A percentile compares a stretch with the other conserved stretches of the same genome.
Conservation (phyloP, 2,113 vertebrate species). For the Dermatemys mawii region DNA sequence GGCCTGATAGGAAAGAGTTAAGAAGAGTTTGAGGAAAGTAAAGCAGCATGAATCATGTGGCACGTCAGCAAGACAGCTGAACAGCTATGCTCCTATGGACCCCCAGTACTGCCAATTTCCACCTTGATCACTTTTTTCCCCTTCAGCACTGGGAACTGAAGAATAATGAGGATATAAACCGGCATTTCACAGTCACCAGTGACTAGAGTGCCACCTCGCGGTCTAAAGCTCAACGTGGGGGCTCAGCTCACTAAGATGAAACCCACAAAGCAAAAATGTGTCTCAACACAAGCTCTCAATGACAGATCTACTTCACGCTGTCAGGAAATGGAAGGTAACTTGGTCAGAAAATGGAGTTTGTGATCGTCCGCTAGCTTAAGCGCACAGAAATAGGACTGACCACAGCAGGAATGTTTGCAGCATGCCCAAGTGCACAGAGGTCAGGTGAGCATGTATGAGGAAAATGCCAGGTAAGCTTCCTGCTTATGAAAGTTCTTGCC, state of each 20-base stretch:
- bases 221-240: accelerated
- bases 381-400: conserved; percentile 2
- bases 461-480: conserved; percentile 8
- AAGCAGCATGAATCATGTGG: neutral
- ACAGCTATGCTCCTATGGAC: neutral
- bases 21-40: neutral
- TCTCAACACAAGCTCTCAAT: neutral
- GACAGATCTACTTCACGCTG: neutral
- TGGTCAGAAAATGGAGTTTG: conserved; percentile 8
- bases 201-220: neutral
- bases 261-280: accelerated
- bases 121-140: neutral
- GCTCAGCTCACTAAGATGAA: accelerated
- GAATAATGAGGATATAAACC: accelerated
- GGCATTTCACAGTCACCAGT: neutral
- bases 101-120: neutral
- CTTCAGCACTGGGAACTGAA: no score
- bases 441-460: conserved; percentile 38
- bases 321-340: neutral
- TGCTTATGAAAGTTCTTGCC: neutral
- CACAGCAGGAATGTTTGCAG: conserved; percentile 17
- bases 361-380: neutral
- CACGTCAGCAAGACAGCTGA: neutral
- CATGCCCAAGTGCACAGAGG: neutral
- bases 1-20: neutral